Conservation (phyloP, 1,140 invertebrate genomes). For the Ectropis grisescens region DNA sequence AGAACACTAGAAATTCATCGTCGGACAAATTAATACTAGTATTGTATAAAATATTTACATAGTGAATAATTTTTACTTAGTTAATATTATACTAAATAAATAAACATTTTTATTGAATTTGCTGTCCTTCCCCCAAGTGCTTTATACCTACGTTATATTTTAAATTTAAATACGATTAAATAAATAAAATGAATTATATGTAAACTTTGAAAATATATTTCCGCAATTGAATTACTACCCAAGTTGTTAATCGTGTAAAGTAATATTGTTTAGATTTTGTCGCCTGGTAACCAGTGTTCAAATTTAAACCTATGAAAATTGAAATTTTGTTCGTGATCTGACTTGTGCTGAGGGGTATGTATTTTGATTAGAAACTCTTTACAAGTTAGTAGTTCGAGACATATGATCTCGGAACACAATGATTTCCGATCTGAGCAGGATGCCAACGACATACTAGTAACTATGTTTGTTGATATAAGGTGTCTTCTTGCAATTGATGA, state of each 20-base stretch:
- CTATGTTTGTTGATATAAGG: too few relatives aligned
- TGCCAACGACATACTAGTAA: too few relatives aligned
- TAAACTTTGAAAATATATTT: constrained; percentile 64
- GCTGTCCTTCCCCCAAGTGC: constrained; percentile 72
- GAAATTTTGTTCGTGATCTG: too few relatives aligned
- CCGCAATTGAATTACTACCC: constrained; percentile 47
- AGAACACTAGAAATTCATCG: constrained; percentile 61
- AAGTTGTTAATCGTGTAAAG: constrained; percentile 59
- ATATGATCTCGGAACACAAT: too few relatives aligned
- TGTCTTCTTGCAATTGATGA: too few relatives aligned
- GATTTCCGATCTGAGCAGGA: too few relatives aligned
- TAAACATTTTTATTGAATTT: constrained; percentile 72
- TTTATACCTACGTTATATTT: constrained; percentile 69
- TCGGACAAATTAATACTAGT: constrained; percentile 64
- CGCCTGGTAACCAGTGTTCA: constrained; percentile 33
- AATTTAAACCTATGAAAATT: constrained; percentile 1
- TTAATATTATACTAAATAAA: constrained; percentile 66
- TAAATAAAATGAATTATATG: constrained; percentile 63
- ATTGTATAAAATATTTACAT: constrained; percentile 69
- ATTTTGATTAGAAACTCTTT: too few relatives aligned
- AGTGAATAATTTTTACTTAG: constrained; percentile 69
- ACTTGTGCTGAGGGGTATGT: too few relatives aligned
- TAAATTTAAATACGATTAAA: constrained; percentile 67
- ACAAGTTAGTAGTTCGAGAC: too few relatives aligned
- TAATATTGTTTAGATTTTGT: constrained; percentile 46